Conservation (phyloP, 2,113 vertebrate genomes). For the Eublepharis macularius region DNA sequence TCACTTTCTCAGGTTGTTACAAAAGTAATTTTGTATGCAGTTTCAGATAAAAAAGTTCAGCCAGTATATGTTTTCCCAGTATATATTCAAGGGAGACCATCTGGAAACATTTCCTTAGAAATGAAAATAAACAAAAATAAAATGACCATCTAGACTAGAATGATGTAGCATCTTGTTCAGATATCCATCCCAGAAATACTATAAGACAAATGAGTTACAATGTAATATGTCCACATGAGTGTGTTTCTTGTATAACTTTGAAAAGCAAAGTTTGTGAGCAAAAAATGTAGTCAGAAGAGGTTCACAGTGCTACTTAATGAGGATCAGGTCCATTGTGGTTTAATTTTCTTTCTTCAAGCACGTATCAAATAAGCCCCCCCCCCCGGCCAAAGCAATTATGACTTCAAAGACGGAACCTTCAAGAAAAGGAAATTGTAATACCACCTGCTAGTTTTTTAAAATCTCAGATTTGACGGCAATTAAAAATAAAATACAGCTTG, state of each 20-base stretch:
- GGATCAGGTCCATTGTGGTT: slow-evolving; percentile 35
- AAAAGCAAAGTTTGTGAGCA: background rate
- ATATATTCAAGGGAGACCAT: background rate
- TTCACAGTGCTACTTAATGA: slow-evolving; percentile 26
- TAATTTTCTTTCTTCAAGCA: slow-evolving; percentile 58
- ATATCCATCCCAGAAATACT: background rate
- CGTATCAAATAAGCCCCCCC: slow-evolving; percentile 32
- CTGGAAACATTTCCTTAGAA: background rate
- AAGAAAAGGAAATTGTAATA: slow-evolving; percentile 71
- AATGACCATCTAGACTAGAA: background rate
- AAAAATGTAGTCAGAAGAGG: background rate
- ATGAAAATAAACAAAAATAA: background rate
- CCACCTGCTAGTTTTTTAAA: slow-evolving; percentile 60
- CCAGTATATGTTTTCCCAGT: background rate
- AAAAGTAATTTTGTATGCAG: background rate
- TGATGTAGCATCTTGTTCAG: background rate
- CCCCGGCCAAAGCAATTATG: slow-evolving; percentile 58
- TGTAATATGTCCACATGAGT: background rate
- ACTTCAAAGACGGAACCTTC: slow-evolving; percentile 67
- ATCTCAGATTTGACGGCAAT: slow-evolving; percentile 59
- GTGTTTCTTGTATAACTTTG: background rate
- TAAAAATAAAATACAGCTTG: slow-evolving; percentile 65
- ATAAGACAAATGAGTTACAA: background rate
- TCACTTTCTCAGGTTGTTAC: background rate
- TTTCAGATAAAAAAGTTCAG: background rate